Percentiles rank a stretch among this genome's conserved stretches.
Conservation (phyloP, 2,888 invertebrate genomes). For the Cheilosia soror region DNA sequence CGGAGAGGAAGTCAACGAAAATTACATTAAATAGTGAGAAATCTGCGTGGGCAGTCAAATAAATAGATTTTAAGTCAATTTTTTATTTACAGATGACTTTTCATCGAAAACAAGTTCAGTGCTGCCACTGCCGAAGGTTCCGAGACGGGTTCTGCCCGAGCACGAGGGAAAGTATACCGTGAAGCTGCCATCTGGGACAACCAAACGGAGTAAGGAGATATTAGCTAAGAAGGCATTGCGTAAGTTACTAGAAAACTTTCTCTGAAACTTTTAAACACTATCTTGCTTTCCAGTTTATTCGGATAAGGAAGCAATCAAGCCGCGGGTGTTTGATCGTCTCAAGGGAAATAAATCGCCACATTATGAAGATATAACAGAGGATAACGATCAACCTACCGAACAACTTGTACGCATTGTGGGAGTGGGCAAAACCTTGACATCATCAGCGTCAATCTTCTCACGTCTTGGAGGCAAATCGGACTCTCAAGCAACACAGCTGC, state of each 20-base stretch:
- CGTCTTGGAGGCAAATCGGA: constrained; percentile 81
- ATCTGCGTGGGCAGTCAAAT: too few species aligned
- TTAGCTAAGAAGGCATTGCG: constrained; percentile 82
- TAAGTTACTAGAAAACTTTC: constrained; percentile 73
- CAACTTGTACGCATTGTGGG: constrained; percentile 79
- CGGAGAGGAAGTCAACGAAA: constrained; percentile 69
- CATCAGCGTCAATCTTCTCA: constrained; percentile 81
- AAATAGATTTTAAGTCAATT: too few species aligned
- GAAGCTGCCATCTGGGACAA: constrained; percentile 85
- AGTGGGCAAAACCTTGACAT: constrained; percentile 65
- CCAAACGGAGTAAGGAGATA: constrained; percentile 84
- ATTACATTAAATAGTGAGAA: constrained; percentile 73
- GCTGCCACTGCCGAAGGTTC: constrained; percentile 79
- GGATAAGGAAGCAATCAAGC: constrained; percentile 80
- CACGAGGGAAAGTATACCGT: constrained; percentile 86
- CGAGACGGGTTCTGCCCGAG: constrained; percentile 84
- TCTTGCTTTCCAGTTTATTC: constrained; percentile 79
- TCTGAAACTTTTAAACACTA: neutral
- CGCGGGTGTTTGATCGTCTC: constrained; percentile 81
- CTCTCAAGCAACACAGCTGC: constrained; percentile 39
- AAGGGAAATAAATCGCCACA: constrained; percentile 67
- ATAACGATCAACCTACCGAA: constrained; percentile 76
- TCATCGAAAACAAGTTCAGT: constrained; percentile 45
- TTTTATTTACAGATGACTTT: constrained; percentile 20
- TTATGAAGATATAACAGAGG: constrained; percentile 38